Conservation (phyloP, 2,113 vertebrate species). For the Passer montanus region DNA sequence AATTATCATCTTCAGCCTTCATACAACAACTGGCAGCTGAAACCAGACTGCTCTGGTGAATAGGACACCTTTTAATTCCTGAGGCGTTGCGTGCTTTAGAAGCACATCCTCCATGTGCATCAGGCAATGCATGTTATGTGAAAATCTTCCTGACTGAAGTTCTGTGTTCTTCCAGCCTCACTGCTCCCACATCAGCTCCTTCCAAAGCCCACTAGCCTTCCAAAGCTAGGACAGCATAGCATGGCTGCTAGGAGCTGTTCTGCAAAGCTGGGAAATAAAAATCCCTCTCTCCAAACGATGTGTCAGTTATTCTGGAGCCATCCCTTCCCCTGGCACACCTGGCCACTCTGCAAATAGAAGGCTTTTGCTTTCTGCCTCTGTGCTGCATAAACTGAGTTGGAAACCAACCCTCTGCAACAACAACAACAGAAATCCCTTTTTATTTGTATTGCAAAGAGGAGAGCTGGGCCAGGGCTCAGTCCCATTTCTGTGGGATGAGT, state of each 20-base stretch:
- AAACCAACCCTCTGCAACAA: background rate
- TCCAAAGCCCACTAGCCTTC: background rate
- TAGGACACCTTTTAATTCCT: background rate
- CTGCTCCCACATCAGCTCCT: fast-evolving
- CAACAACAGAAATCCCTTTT: background rate
- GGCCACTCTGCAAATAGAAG: fast-evolving
- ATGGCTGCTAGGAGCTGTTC: background rate
- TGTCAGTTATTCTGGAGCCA: background rate
- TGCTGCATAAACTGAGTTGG: background rate
- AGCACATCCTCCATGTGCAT: fast-evolving
- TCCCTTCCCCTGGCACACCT: background rate
- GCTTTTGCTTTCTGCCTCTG: background rate
- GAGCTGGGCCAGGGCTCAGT: background rate
- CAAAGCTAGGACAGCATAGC: background rate
- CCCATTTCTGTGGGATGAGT: fast-evolving
- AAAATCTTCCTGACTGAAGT: background rate
- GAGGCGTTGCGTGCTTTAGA: background rate
- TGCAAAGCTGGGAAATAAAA: background rate
- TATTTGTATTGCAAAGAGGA: background rate
- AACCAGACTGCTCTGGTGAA: background rate
- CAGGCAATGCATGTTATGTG: fast-evolving
- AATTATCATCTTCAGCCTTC: background rate
- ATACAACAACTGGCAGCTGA: fast-evolving
- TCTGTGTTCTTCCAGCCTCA: background rate
- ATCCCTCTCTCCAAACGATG: fast-evolving